Evolutionary conservation across 2,797 vertebrate genomes (phyloP).

Genomic region (Hypotaenidia okinawae): DNA sequence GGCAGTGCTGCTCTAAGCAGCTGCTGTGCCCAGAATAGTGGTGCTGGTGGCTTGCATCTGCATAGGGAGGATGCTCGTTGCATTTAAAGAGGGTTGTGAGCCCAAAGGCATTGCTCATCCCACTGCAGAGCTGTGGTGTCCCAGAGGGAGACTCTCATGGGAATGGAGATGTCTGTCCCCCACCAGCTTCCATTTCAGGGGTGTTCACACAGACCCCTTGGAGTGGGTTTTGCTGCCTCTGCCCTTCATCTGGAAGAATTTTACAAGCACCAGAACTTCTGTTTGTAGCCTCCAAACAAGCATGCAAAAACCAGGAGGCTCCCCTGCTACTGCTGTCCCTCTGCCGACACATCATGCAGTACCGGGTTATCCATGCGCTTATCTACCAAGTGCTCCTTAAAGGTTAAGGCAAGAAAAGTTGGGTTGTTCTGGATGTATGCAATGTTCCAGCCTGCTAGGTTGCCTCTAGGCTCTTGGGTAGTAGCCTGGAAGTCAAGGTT

Average conservation of each 20-base stretch:
- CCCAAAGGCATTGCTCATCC: background rate
- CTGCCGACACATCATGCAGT: background rate
- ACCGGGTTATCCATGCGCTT: no score
- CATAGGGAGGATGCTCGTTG: background rate
- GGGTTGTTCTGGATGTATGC: background rate
- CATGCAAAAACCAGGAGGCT: background rate
- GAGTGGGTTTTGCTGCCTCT: background rate
- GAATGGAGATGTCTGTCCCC: background rate
- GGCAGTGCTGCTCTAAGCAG: background rate
- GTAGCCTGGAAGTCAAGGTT: background rate
- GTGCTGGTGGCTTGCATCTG: slow-evolving; percentile 21
- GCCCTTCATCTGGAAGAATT: background rate
- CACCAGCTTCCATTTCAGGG: accelerated
- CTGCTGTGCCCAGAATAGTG: background rate
- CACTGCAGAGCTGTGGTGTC: background rate
- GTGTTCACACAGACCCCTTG: background rate
- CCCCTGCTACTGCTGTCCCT: background rate
- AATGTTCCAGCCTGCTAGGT: background rate
- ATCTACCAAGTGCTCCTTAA: background rate
- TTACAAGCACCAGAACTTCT: background rate
- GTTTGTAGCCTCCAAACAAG: background rate
- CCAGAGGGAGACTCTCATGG: background rate
- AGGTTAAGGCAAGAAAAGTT: no score
- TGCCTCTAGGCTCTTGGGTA: background rate
- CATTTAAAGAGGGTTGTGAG: slow-evolving; percentile 29